A percentile compares a stretch with the other conserved stretches of the same genome.
These are phyloP conservation scores for Sciurus niger DNA, from an alignment of 2,113 vertebrate species.

Conservation along the genomic window DNA sequence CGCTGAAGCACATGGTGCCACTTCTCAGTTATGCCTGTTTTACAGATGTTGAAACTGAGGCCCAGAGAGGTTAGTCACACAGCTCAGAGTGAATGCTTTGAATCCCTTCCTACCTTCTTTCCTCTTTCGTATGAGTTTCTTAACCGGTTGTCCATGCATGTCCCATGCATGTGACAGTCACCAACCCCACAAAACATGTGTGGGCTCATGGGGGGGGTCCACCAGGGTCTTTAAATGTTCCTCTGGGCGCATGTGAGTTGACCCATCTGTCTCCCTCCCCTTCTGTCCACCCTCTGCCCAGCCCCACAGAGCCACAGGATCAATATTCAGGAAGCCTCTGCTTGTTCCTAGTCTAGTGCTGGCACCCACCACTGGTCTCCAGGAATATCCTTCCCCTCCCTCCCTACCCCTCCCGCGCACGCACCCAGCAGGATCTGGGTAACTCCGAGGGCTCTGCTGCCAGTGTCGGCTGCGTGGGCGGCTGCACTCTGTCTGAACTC, in stretches of 20 bases:
- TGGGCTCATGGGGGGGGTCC: not conserved
- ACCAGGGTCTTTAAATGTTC: not conserved
- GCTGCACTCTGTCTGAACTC: constrained; percentile 78
- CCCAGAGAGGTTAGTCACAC: not conserved
- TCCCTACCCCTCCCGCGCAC: not conserved
- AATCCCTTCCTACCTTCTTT: not conserved
- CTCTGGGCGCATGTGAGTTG: not conserved
- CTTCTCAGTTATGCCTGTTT: not conserved
- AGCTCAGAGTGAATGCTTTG: not conserved
- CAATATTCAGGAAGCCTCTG: not conserved
- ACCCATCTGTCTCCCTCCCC: not conserved
- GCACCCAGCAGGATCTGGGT: constrained; percentile 18
- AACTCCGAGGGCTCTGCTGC: constrained; percentile 16
- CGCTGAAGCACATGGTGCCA: too few species aligned
- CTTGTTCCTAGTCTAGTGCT: not conserved
- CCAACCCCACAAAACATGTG: rapidly evolving
- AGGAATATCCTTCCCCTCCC: not conserved
- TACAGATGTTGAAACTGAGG: not conserved
- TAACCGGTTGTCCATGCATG: not conserved
- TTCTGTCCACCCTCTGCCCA: not conserved
- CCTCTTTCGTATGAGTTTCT: not conserved
- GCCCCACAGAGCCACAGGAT: not conserved
- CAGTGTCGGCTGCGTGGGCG: constrained; percentile 28
- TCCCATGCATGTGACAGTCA: rapidly evolving
- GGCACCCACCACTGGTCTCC: not conserved